Conservation (phyloP, 2,888 invertebrate genomes). For the Ophioninae sp. region DNA sequence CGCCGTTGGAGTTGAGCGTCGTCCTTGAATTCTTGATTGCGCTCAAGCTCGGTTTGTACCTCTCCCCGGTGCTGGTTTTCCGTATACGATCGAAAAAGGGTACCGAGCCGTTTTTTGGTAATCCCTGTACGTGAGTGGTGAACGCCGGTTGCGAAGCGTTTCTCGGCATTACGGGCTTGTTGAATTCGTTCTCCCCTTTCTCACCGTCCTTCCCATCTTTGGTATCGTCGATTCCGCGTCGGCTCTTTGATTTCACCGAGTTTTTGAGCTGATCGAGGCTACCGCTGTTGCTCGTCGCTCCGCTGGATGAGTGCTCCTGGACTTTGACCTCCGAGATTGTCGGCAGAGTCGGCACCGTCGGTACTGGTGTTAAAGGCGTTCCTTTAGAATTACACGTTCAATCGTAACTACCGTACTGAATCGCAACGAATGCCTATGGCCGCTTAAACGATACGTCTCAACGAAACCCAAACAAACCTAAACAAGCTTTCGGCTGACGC, state of each 20-base stretch:
- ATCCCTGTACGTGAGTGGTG: constrained; percentile 87
- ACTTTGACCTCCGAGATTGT: constrained; percentile 93
- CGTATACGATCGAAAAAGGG: constrained; percentile 94
- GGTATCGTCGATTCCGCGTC: constrained; percentile 79
- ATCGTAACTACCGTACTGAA: constrained; percentile 54
- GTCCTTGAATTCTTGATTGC: constrained; percentile 90
- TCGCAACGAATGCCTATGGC: constrained; percentile 28
- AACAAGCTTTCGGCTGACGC: no score
- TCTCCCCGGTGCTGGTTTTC: constrained; percentile 91
- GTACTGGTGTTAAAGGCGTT: constrained; percentile 89
- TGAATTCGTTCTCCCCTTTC: constrained; percentile 77
- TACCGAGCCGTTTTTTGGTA: constrained; percentile 94
- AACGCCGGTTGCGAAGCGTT: constrained; percentile 95
- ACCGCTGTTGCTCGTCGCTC: constrained; percentile 82
- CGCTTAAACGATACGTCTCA: background rate
- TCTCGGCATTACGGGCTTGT: constrained; percentile 85
- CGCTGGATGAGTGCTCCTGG: constrained; percentile 84
- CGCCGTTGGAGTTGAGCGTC: constrained; percentile 89
- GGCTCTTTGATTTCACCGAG: constrained; percentile 74
- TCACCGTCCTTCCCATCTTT: constrained; percentile 73
- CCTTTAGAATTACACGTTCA: constrained; percentile 77
- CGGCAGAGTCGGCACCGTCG: constrained; percentile 92
- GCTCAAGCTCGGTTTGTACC: constrained; percentile 91
- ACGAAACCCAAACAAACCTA: background rate
- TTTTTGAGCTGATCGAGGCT: constrained; percentile 79